phyloP scores from a whole-genome alignment of 2,888 invertebrate species.

The Belgica antarctica region DNA sequence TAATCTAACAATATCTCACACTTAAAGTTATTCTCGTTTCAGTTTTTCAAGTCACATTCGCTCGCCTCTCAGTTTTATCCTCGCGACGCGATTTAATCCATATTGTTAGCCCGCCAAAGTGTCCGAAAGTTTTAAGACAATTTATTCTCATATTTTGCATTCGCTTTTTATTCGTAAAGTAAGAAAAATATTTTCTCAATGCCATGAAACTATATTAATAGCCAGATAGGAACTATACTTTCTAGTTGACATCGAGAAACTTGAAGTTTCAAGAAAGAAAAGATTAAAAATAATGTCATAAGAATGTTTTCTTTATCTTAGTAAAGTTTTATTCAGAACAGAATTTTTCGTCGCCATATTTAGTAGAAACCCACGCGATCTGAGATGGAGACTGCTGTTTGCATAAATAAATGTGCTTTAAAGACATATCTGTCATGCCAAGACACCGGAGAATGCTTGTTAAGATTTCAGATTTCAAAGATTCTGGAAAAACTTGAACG shows the following conservation, averaged over 20 bases:
- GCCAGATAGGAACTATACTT: slow-evolving; percentile 35
- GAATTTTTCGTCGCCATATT: slow-evolving; percentile 30
- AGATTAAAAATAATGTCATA: too few relatives aligned
- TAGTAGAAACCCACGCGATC: not conserved
- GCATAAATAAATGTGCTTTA: too few relatives aligned
- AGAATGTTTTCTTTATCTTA: not conserved
- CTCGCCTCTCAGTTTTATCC: not conserved
- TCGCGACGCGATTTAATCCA: not conserved
- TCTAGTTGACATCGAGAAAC: not conserved
- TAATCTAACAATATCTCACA: slow-evolving; percentile 17
- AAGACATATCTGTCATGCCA: not conserved
- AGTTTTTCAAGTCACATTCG: not conserved
- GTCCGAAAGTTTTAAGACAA: not conserved
- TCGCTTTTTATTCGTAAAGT: not conserved
- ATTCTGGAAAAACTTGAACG: too few relatives aligned
- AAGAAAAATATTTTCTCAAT: slow-evolving; percentile 23
- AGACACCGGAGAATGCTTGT: not conserved
- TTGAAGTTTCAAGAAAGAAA: too few relatives aligned
- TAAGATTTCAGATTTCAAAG: too few relatives aligned
- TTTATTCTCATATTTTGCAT: not conserved
- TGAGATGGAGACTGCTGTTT: too few relatives aligned
- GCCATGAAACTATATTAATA: slow-evolving; percentile 37
- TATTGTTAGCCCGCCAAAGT: not conserved
- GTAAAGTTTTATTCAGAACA: not conserved
- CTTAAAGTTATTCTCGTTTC: slow-evolving; percentile 10